phyloP scores from a whole-genome alignment of 1,140 invertebrate species.

The Rhagoletis zephyria region DNA sequence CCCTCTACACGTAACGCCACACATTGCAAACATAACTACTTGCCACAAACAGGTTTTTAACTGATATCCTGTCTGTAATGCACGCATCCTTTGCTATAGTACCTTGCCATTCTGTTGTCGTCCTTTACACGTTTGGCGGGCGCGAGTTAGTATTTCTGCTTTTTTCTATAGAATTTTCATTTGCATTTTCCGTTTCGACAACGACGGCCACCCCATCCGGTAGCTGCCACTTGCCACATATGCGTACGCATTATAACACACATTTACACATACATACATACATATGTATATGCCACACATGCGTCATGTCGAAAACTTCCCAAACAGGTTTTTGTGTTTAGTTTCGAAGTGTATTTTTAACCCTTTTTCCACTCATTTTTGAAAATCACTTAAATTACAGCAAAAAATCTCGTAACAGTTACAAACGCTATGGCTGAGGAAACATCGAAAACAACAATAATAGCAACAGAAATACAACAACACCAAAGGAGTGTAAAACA shows the following conservation, averaged over 20 bases:
- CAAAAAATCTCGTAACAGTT: slow-evolving; percentile 53
- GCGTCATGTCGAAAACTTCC: slow-evolving; percentile 51
- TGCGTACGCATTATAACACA: slow-evolving; percentile 32
- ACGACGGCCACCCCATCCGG: slow-evolving; percentile 38
- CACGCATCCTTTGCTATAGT: not conserved
- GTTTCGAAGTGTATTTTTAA: slow-evolving; percentile 52
- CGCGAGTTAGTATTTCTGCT: slow-evolving; percentile 22
- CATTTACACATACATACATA: not conserved
- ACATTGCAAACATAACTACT: not conserved
- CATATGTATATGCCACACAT: not conserved
- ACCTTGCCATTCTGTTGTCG: not conserved
- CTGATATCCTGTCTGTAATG: slow-evolving; percentile 53
- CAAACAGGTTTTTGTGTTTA: slow-evolving; percentile 55
- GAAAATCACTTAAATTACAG: slow-evolving; percentile 57
- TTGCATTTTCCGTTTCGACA: slow-evolving; percentile 51
- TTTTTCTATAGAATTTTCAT: slow-evolving; percentile 54
- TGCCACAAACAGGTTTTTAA: slow-evolving; percentile 57
- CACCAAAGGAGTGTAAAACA: slow-evolving; percentile 36
- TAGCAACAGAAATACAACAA: slow-evolving; percentile 12
- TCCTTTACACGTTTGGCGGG: not conserved
- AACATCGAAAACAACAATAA: slow-evolving; percentile 44
- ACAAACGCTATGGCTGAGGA: not conserved
- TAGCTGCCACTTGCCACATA: slow-evolving; percentile 42
- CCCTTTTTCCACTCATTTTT: slow-evolving; percentile 54
- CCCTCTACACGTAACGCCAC: not conserved